These are phyloP conservation scores for Drosophila anceps DNA, from an alignment of 2,888 invertebrate species.

Conservation along the genomic window DNA sequence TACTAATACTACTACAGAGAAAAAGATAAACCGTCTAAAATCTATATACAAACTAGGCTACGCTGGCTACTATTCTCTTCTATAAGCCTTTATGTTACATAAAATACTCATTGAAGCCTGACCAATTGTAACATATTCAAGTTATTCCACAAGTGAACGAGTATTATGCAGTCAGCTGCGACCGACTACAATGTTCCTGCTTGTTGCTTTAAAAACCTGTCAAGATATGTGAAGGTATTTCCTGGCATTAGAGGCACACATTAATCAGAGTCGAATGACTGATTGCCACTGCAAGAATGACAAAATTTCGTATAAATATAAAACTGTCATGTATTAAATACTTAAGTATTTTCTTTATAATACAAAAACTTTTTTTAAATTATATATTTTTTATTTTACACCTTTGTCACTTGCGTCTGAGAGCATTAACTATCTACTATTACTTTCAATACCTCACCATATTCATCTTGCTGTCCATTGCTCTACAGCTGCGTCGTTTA, in stretches of 20 bases:
- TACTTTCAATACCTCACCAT: background rate
- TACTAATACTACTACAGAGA: no score
- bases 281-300: background rate
- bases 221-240: background rate
- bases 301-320: background rate
- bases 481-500: conserved; percentile 45
- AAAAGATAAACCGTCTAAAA: no score
- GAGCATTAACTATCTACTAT: conserved; percentile 1
- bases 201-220: background rate
- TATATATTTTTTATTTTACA: no score
- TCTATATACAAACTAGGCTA: background rate
- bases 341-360: background rate
- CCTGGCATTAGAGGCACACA: background rate
- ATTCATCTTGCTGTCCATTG: conserved; percentile 5
- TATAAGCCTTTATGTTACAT: no score
- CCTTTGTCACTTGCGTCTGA: background rate
- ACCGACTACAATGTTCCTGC: background rate
- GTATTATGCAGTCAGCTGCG: background rate
- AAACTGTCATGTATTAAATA: background rate
- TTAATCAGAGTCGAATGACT: conserved; percentile 1
- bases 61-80: background rate
- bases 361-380: no score
- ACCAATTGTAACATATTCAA: background rate
- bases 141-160: background rate
- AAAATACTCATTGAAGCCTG: no score